Base-by-base conservation (phyloP, 2,888 invertebrate genomes). In the Dicycla oo region DNA sequence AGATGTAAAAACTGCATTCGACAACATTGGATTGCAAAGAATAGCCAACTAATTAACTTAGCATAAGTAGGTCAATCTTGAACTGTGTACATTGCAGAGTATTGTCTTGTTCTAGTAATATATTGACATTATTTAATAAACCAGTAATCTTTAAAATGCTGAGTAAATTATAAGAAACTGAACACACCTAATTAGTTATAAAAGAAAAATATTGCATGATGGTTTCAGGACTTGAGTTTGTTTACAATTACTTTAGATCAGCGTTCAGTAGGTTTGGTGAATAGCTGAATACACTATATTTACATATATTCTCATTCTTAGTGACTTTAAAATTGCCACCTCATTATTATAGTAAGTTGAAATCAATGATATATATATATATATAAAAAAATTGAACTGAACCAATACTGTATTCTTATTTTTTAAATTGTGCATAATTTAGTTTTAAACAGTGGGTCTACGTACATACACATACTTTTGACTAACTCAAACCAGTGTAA, bases 1-100 rank as follows among this genome's bases (percentile, higher is more conserved):
- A 49, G 94, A 96, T 72, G 97, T 97, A 1, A 95, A 96, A 85
- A 88, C 94, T 45, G 93, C 95, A 54, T 96, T 97, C 73, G 81
- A 90, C n/a, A 88, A 89, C 43, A 88, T 94, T 76, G 96, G 95
- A 51, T 64, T 93, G 66, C 74, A 89, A 64, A 88, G 88, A 66
- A 87, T 92, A 92, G 85, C 76, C 51, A 89, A 91, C 86, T 92
- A 88, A 92, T 71, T 83, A 77, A 70, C 78, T 78, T 70, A 78
- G 53, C 38, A 67, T 85, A 80, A 80, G 75, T 86, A 85, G 79
- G 73, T 75, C 82, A 84, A 84, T 85, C 82, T 67, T 63, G 77
- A 70, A 82, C 72, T 73, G 72, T 80, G 70, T 77, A 83, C 60
- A 78, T 75, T 77, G 62, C 62, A 71, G 70, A 71, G 60, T 58